Percentiles rank a stretch among this genome's conserved stretches.
Conservation (phyloP, 1,140 invertebrate genomes). For the Drosophila neocordata region DNA sequence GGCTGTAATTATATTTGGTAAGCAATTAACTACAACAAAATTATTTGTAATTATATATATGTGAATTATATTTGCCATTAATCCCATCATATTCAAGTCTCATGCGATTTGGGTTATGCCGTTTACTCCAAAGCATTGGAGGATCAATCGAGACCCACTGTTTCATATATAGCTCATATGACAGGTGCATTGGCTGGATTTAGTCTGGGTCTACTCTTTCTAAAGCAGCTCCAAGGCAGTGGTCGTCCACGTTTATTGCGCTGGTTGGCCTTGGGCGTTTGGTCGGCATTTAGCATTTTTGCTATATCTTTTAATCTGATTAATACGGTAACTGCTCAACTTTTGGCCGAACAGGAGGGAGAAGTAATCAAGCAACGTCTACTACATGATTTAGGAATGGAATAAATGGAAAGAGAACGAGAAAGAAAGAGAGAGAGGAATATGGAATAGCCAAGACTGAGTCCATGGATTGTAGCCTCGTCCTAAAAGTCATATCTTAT, state of each 20-base stretch:
- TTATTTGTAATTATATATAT: neutral
- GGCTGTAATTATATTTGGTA: conserved; percentile 95
- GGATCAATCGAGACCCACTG: conserved; percentile 85
- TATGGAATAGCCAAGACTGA: conserved; percentile 48
- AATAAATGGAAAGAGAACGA: conserved; percentile 27
- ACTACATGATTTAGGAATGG: conserved; percentile 77
- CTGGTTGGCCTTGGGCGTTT: conserved; percentile 96
- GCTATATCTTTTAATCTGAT: conserved; percentile 95
- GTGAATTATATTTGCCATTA: neutral
- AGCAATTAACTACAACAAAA: conserved; percentile 80
- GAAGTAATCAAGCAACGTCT: conserved; percentile 76
- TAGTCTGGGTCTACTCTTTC: conserved; percentile 93
- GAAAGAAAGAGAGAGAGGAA: neutral
- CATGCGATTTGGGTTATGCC: conserved; percentile 95
- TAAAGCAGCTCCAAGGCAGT: conserved; percentile 97
- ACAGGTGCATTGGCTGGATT: conserved; percentile 95
- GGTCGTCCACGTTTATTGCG: conserved; percentile 95
- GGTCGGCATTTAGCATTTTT: conserved; percentile 95
- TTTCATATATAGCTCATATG: conserved; percentile 97
- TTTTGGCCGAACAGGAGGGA: conserved; percentile 73
- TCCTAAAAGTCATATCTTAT: conserved; percentile 48
- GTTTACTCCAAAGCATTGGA: conserved; percentile 94
- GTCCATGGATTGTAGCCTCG: conserved; percentile 23
- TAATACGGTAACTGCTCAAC: conserved; percentile 85
- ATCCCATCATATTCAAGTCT: conserved; percentile 85